Evolutionary conservation across 2,888 invertebrate genomes (phyloP), one percentile per base, ranked within the genome.

Genomic region (Biston betularia): DNA sequence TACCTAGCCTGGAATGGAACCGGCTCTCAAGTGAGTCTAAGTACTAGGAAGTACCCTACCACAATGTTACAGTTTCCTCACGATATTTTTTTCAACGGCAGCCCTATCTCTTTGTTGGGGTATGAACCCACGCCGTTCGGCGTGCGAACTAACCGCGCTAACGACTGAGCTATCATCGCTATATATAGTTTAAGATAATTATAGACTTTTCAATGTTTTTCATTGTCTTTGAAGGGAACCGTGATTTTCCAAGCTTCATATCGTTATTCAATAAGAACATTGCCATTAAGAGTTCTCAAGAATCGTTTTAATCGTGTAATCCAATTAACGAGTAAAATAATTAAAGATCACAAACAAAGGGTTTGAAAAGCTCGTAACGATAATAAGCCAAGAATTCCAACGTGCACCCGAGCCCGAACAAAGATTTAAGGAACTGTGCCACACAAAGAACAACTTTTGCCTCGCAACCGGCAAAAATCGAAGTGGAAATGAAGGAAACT

Each of bases 261-360:
- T 42, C 53, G 40, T 35, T 44, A 24, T 61, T 63, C 50, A 42
- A 68, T 63, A 68, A 66, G 61, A 55, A 55, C 49, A 66, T 45
- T 14, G 14, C 42, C 12, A 10, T 6, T 73, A 55, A 48, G 55
- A 64, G 48, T 65, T 67, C 44, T 68, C 74, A 80, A 77, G 76
- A 75, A 78, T 63, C 74, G 71, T 76, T 44, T 79, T 79, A 81
- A 82, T 79, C 80, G 78, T 74, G 74, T 80, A 78, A 81, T 77
- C 79, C 81, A 81, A 82, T 83, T 83, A 81, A 74, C 75, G 73
- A 74, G 75, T 81, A 76, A 79, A 81, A 82, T 82, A 79, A 82
- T 80, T 71, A 79, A 74, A 64, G 77, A 82, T 81, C 75, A 80
- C 79, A 78, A 80, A 78, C 79, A 78, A 77, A 75, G 76, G 76